phyloP scores from a whole-genome alignment of 2,113 vertebrate species.

The Thunnus thynnus region DNA sequence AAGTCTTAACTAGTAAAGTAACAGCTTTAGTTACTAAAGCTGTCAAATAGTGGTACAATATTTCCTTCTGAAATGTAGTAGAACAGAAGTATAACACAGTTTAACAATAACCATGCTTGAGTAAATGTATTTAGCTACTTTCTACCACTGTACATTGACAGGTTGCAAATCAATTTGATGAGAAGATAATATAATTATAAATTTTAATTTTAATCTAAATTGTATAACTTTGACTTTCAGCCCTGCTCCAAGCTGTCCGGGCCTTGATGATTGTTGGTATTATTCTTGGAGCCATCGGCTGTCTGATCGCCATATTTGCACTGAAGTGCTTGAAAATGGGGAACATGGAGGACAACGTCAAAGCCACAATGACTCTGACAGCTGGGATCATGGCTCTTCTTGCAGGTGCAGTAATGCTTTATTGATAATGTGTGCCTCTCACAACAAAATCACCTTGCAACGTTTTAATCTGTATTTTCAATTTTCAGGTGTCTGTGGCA shows the following conservation, averaged over 20 bases:
- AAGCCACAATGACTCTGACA: constrained; percentile 93
- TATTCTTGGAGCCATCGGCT: constrained; percentile 86
- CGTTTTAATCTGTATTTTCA: background rate
- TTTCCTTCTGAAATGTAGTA: too few relatives aligned
- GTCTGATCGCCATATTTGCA: constrained; percentile 89
- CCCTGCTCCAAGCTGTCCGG: constrained; percentile 90
- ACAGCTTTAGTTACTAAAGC: too few relatives aligned
- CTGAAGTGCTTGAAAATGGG: constrained; percentile 93
- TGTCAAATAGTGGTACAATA: too few relatives aligned
- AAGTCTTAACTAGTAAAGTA: too few relatives aligned
- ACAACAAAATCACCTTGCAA: background rate
- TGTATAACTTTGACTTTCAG: constrained; percentile 71
- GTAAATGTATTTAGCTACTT: background rate
- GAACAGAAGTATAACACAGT: too few relatives aligned
- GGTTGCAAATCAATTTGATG: background rate
- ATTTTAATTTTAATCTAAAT: background rate
- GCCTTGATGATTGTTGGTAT: constrained; percentile 93
- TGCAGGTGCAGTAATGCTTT: constrained; percentile 81
- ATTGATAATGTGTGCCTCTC: background rate
- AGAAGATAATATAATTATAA: too few relatives aligned
- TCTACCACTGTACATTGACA: background rate
- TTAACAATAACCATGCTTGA: background rate
- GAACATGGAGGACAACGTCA: constrained; percentile 90
- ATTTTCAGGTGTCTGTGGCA: constrained; percentile 88
- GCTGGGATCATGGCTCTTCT: constrained; percentile 90